These are phyloP conservation scores for Alosa sapidissima DNA, from an alignment of 2,797 vertebrate species.

Conservation along the genomic window DNA sequence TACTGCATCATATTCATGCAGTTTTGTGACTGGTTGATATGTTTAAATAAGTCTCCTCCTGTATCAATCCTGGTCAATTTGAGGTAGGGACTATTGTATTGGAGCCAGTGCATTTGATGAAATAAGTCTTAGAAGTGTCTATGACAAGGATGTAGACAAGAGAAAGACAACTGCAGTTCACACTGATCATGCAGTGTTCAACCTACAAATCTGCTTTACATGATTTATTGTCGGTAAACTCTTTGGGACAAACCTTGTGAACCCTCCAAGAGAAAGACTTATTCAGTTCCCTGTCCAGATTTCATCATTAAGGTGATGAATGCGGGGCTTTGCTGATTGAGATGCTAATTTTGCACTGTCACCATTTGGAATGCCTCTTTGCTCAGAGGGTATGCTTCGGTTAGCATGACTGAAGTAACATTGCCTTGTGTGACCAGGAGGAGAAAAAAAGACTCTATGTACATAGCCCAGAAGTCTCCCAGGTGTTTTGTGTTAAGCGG, in stretches of 20 bases:
- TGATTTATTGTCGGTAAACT: constrained; percentile 24
- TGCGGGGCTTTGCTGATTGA: constrained; percentile 33
- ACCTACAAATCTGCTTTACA: constrained; percentile 12
- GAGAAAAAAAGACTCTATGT: background rate
- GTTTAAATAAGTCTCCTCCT: background rate
- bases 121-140: constrained; percentile 7
- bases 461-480: constrained; percentile 45
- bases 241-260: constrained; percentile 1
- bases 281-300: constrained; percentile 5
- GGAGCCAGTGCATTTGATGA: background rate
- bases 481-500: constrained; percentile 62
- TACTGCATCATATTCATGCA: background rate
- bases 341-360: constrained; percentile 35
- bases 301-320: constrained; percentile 38
- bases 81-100: background rate
- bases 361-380: constrained; percentile 21
- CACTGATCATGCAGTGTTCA: constrained; percentile 15
- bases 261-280: constrained; percentile 3
- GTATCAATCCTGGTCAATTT: background rate
- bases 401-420: constrained; percentile 32
- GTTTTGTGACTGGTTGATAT: background rate
- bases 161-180: background rate
- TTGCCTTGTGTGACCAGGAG: constrained; percentile 18
- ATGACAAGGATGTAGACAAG: background rate
- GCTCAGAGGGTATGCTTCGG: constrained; percentile 18